These are phyloP conservation scores for Brachypterus glaber DNA, from an alignment of 2,888 invertebrate species.

Conservation along the genomic window DNA sequence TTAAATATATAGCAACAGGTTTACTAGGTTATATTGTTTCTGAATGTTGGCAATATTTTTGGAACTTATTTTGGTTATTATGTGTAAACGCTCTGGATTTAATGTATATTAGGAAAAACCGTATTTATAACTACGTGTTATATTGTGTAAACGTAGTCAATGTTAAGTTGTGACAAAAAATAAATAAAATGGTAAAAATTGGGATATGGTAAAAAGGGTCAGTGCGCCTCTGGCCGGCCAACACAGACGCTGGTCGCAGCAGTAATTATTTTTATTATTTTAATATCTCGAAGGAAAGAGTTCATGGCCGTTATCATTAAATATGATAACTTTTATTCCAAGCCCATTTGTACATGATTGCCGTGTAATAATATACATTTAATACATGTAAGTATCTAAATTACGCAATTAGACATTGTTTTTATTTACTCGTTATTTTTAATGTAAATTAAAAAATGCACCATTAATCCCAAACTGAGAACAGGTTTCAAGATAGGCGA, in stretches of 20 bases:
- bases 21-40: too few relatives aligned
- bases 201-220: too few relatives aligned
- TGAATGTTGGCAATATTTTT: too few relatives aligned
- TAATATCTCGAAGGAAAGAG: conserved; percentile 41
- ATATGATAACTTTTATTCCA: conserved; percentile 42
- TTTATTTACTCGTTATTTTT: conserved; percentile 25
- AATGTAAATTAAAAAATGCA: conserved; percentile 16
- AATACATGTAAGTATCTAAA: conserved; percentile 35
- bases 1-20: too few relatives aligned
- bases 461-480: conserved; percentile 4
- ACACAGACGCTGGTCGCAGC: conserved; percentile 30
- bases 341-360: conserved; percentile 24
- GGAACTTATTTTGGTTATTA: too few relatives aligned
- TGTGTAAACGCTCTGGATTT: too few relatives aligned
- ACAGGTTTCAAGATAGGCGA: too few relatives aligned
- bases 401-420: conserved; percentile 30
- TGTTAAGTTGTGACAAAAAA: too few relatives aligned
- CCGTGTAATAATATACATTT: conserved; percentile 39
- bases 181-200: too few relatives aligned
- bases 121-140: too few relatives aligned
- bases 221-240: conserved; percentile 25
- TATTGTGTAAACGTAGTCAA: too few relatives aligned
- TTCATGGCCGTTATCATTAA: conserved; percentile 44
- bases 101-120: too few relatives aligned
- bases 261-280: conserved; percentile 42